Base-by-base conservation (phyloP, 2,113 vertebrate species). In the Podiceps cristatus region DNA sequence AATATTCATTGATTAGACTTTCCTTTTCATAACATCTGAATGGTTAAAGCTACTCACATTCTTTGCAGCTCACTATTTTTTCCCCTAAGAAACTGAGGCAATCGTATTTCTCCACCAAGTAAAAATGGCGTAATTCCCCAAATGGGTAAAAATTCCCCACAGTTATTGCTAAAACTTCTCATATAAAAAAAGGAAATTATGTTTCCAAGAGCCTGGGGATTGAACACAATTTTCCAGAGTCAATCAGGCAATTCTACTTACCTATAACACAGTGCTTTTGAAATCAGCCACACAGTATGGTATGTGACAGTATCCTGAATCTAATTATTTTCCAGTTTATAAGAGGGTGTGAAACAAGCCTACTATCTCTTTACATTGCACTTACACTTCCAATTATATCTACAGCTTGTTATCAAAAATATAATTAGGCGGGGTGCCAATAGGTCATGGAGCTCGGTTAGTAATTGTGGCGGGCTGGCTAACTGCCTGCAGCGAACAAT, bases 201-300 rank as follows among this genome's bases (percentile, higher is more conserved):
- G 31, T 63, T 92, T 87, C 90, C 73, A 64, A 86, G 68, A 87
- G 62, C 37, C 74, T 17, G 47, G 91, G 81, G 93, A 94, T 31
- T 87, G 73, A 85, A 88, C 14, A 86, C 72, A 59, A 90, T 79
- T 95, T 96, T 95, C 78, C 77, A 92, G 69, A 81, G 62, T 60
- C 91, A 68, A 18, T 69, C 78, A 91, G 81, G 73, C 67, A 69
- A 83, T 53, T 52, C 55, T 27, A 56, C 35, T 73, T 86, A 37
- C 52, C 81, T 86, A 37, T 64, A 82, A 82, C 23, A 7, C 60
- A 33, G 5, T 2, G 59, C 47, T 75, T 93, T 50, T 35, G 42
- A 76, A 90, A 94, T 52, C 89, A 95, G 58, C 35, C 74, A 40
- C 80, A 27, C 33, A 78, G 50, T 44, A 50, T 6, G 69, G 37